phyloP scores from a whole-genome alignment of 2,113 vertebrate genomes.

The Machaerirhynchus nigripectus region DNA sequence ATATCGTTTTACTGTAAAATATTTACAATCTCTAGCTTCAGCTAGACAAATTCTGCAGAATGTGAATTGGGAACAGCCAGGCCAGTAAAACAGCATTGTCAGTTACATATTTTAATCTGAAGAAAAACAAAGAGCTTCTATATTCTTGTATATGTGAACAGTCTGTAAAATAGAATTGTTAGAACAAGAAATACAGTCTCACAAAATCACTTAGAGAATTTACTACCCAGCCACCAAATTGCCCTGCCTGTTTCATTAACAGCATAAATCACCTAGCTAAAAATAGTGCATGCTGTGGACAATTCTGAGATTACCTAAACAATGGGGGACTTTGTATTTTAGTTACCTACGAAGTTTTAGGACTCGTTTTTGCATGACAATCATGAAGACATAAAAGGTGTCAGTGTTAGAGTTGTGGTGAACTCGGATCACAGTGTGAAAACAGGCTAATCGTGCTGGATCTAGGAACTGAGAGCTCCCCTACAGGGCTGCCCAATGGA shows the following conservation, averaged over 20 bases:
- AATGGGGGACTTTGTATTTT: background rate
- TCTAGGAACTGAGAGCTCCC: background rate
- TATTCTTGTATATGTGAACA: background rate
- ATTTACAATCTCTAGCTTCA: conserved; percentile 10
- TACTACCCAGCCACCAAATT: background rate
- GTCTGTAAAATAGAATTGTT: background rate
- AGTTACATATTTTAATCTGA: background rate
- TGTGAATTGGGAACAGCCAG: background rate
- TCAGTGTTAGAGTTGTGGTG: background rate
- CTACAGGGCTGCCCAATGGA: background rate
- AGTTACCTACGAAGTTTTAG: background rate
- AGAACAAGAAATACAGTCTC: background rate
- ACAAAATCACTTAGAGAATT: background rate
- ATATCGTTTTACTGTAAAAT: conserved; percentile 44
- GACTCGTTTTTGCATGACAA: background rate
- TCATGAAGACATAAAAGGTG: background rate
- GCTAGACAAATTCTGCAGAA: background rate
- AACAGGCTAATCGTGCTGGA: background rate
- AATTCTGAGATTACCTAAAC: background rate
- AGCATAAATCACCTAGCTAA: background rate
- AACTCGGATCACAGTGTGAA: background rate
- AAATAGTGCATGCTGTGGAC: background rate
- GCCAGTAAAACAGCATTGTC: background rate
- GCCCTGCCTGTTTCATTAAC: background rate
- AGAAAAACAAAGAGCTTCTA: background rate